Percentiles rank a stretch among this genome's conserved stretches.
These are phyloP conservation scores for Proteles cristata DNA, from an alignment of 2,113 vertebrate species.

Conservation along the genomic window DNA sequence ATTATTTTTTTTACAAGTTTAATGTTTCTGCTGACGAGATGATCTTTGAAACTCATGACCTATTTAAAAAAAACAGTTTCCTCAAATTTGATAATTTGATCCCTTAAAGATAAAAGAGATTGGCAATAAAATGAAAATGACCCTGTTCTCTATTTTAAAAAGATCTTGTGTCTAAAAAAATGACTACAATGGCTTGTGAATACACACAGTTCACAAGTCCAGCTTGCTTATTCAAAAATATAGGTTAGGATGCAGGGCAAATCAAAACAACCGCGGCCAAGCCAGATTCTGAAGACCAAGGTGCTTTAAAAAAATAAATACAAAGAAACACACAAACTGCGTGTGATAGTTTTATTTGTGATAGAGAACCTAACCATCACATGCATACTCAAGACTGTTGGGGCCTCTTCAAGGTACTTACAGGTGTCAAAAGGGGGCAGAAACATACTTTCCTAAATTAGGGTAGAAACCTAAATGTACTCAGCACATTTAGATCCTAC, in stretches of 20 bases:
- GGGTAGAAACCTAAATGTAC: constrained; percentile 12
- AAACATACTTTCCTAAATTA: not conserved
- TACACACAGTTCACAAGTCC: constrained; percentile 74
- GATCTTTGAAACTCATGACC: constrained; percentile 87
- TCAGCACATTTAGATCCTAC: constrained; percentile 59
- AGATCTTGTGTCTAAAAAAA: constrained; percentile 72
- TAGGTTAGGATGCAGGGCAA: constrained; percentile 84
- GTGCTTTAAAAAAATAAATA: not conserved
- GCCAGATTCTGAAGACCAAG: constrained; percentile 72
- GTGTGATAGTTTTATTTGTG: not conserved
- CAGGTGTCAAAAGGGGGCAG: not conserved
- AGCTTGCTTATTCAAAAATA: constrained; percentile 83
- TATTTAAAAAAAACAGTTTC: constrained; percentile 78
- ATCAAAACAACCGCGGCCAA: constrained; percentile 67
- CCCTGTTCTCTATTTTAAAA: constrained; percentile 54
- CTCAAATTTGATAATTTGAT: constrained; percentile 90
- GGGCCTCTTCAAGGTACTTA: not conserved
- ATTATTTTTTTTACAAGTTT: constrained; percentile 65
- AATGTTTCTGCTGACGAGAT: constrained; percentile 78
- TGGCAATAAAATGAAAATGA: constrained; percentile 83
- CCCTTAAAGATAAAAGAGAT: constrained; percentile 85
- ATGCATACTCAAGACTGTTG: not conserved
- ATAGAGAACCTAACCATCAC: not conserved
- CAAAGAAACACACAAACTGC: not conserved
- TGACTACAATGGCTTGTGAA: constrained; percentile 80